Base-by-base conservation (phyloP, 2,113 vertebrate genomes). In the Ranitomeya imitator region DNA sequence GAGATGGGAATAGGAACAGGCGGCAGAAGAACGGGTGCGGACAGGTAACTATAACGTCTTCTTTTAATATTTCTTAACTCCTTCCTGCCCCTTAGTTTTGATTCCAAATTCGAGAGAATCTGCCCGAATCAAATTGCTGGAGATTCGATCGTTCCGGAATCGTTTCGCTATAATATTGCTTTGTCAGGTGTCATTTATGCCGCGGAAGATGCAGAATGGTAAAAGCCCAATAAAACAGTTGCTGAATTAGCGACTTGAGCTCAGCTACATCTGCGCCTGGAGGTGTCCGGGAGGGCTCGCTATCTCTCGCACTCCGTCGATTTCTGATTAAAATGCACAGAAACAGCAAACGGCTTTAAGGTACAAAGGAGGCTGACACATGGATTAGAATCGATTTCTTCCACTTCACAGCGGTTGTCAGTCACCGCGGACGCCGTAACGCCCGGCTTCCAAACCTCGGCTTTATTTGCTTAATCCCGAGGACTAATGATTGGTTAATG, bases 401-500 rank as follows among this genome's bases (percentile, higher is more conserved):
- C 82, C 82, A 52, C 82, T 69, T 83, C 61, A 52, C 60, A 84
- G 82, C 6, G 11, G 59, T 57, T 82, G 79, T 61, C 79, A 63
- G 59, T 79, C 51, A 55, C 52, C 51, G 21, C 57, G 14, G 54
- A 12, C 26, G 26, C 26, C 7, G 57, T 45, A 69, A 26, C 11
- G 63, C 82, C 45, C 19, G 37, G 52, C 37, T 52, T 67, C 37
- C 37, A 63, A 52, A 16, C 52, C 83, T 21, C 3, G 15, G 18
- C 63, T 55, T 84, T 84, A 84, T 71, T 55, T 31, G 52, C 67
- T 31, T 85, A 85, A 85, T 73, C 83, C 83, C 6, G 54, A 16
- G 37, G 54, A 60, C 77, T 71, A 80, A 87, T 45, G 63, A 69
- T 55, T 71, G 61, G 61, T 71, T 80, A 81, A 69, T 87, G 77